Percentiles rank a stretch among this genome's conserved stretches.
These are phyloP conservation scores for Anguilla rostrata DNA, from an alignment of 2,113 vertebrate species.

Conservation along the genomic window DNA sequence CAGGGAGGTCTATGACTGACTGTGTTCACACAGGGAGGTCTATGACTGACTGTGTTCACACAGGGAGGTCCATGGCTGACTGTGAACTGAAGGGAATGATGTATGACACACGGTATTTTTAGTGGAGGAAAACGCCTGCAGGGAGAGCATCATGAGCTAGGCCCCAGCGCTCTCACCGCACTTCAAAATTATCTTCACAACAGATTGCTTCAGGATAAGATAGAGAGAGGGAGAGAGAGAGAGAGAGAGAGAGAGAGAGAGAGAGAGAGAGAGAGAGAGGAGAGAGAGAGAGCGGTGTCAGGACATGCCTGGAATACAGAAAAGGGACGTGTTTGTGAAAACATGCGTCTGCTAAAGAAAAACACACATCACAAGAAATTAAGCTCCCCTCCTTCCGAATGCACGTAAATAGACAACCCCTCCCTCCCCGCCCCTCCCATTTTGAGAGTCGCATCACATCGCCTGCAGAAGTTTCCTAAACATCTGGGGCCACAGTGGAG, in stretches of 20 bases:
- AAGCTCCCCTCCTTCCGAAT: background rate
- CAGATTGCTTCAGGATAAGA: slow-evolving; percentile 24
- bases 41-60: background rate
- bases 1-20: too few relatives aligned
- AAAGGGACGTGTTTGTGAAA: background rate
- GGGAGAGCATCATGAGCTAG: slow-evolving; percentile 39
- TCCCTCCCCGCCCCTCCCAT: background rate
- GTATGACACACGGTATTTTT: slow-evolving; percentile 41
- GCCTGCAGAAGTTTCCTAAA: background rate
- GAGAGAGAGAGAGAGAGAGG: background rate
- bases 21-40: too few relatives aligned
- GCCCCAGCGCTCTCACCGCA: slow-evolving; percentile 25
- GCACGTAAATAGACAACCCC: background rate
- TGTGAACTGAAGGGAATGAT: slow-evolving; percentile 41
- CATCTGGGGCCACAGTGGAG: background rate
- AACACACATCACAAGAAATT: background rate
- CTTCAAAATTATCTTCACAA: slow-evolving; percentile 29
- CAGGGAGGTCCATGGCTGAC: slow-evolving; percentile 9
- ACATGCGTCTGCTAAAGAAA: background rate
- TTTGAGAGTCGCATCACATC: background rate
- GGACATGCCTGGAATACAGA: slow-evolving; percentile 6
- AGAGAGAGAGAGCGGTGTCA: slow-evolving; percentile 1
- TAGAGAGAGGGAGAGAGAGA: background rate
- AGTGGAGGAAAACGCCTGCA: slow-evolving; percentile 22
- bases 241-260: background rate